Base-by-base conservation (phyloP, 2,888 invertebrate species). In the Pristionchus fissidentatus region DNA sequence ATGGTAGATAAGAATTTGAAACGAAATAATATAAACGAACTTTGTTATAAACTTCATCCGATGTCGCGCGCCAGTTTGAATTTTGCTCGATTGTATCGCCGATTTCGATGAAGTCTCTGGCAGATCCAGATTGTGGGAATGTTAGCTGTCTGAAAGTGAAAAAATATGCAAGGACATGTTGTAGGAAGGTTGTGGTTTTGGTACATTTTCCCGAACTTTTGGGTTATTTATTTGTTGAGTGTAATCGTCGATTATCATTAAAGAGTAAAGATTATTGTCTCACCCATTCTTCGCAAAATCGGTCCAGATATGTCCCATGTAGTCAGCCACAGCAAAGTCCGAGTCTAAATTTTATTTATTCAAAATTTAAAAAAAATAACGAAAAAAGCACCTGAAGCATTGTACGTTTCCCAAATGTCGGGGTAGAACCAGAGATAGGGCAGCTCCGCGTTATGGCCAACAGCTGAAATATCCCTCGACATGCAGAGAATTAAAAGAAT, bases 361-460 rank as follows among this genome's bases (percentile, higher is more conserved):
- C 29, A 4, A 29, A 22, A 57, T 57, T 57, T 57, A 15, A 8
- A 57, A n/a, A 57, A 57, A 5, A 29, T 57, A 57, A 57, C 1
- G 22, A 52, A 10, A 2, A 3, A 15, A 26, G 0, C 0, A 49
- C 49, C 26, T 0, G 75, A 77, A 22, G 75, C 49, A 49, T 49
- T 49, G 49, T 4, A 35, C 46, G 35, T 35, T 10, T 46, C 49
- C 75, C 75, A 77, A 22, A 26, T 49, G 1, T 29, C 2, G 0
- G 75, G 49, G 49, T 49, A 77, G 49, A 77, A 77, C 75, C 75
- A 77, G 29, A 77, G 22, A 22, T 77, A 77, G n/a, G 75, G 75
- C 0, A 77, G 75, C 32, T 77, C 75, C 3, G 75, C 46, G n/a
- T 26, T 41, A 32, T 77, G 75, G 7, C 49, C 26, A 26, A 77